These are phyloP conservation scores for Chromobotia macracanthus DNA, from an alignment of 2,797 vertebrate species.

Conservation along the genomic window DNA sequence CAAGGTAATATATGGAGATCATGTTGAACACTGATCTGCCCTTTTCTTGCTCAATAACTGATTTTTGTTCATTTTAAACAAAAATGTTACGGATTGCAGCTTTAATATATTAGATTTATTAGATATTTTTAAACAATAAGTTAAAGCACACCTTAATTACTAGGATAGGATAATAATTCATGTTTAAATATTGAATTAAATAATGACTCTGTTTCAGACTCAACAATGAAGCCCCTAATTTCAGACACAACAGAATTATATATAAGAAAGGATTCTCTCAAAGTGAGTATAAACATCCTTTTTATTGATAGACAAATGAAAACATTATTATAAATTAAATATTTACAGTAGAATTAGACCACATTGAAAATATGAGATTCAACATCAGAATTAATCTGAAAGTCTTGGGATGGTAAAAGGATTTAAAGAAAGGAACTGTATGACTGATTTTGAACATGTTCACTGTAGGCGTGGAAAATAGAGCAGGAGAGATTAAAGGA, in stretches of 20 bases:
- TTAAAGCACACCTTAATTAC: background rate
- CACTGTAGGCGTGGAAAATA: slow-evolving; percentile 84
- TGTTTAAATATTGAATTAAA: background rate
- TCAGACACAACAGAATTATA: slow-evolving; percentile 61
- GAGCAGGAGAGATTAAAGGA: slow-evolving; percentile 80
- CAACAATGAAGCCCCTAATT: slow-evolving; percentile 19
- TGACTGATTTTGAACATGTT: background rate
- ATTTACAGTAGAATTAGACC: too few relatives aligned
- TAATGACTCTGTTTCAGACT: slow-evolving; percentile 38
- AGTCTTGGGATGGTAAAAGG: too few relatives aligned
- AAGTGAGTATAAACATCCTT: slow-evolving; percentile 75
- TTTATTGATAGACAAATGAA: background rate
- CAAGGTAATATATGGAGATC: too few relatives aligned
- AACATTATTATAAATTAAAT: background rate
- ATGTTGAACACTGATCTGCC: too few relatives aligned
- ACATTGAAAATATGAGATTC: too few relatives aligned
- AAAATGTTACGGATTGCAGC: too few relatives aligned
- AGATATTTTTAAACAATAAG: slow-evolving; percentile 52
- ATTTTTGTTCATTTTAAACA: too few relatives aligned
- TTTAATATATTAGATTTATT: too few relatives aligned
- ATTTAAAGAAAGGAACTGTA: too few relatives aligned
- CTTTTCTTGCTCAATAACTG: too few relatives aligned
- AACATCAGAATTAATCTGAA: too few relatives aligned
- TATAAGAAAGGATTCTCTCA: slow-evolving; percentile 86
- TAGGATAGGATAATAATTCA: background rate